These are phyloP conservation scores for Dasypus novemcinctus DNA, from an alignment of 2,113 vertebrate genomes.

Conservation along the genomic window DNA sequence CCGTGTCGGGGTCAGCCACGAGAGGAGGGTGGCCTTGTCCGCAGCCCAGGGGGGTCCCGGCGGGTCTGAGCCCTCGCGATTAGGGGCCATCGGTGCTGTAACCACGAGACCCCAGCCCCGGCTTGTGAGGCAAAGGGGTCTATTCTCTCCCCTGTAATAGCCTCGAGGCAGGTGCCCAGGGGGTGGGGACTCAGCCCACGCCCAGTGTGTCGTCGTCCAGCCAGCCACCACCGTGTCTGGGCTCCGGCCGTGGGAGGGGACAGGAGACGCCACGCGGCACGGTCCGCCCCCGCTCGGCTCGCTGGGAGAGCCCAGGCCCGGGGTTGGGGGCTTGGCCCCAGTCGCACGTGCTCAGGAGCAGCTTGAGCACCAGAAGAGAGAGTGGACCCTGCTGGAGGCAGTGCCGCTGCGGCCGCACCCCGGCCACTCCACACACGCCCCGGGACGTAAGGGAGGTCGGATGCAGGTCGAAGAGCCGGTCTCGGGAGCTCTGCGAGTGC, in stretches of 20 bases:
- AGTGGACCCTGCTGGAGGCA: not conserved
- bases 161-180: not conserved
- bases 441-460: no score
- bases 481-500: no score
- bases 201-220: not conserved
- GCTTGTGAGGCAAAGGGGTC: not conserved
- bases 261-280: not conserved
- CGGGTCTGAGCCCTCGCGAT: not conserved
- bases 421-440: no score
- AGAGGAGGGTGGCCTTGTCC: not conserved
- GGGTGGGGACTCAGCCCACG: not conserved
- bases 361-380: not conserved
- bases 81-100: not conserved
- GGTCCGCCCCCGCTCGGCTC: not conserved
- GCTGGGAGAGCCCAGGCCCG: no score
- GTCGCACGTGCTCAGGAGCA: not conserved
- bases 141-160: not conserved
- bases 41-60: no score
- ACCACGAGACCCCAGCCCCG: not conserved
- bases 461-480: no score
- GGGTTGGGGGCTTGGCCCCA: not conserved
- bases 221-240: not conserved
- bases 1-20: not conserved
- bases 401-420: no score
- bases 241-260: not conserved